Evolutionary conservation across 2,113 vertebrate species (phyloP).

Genomic region (Tor tambroides): DNA sequence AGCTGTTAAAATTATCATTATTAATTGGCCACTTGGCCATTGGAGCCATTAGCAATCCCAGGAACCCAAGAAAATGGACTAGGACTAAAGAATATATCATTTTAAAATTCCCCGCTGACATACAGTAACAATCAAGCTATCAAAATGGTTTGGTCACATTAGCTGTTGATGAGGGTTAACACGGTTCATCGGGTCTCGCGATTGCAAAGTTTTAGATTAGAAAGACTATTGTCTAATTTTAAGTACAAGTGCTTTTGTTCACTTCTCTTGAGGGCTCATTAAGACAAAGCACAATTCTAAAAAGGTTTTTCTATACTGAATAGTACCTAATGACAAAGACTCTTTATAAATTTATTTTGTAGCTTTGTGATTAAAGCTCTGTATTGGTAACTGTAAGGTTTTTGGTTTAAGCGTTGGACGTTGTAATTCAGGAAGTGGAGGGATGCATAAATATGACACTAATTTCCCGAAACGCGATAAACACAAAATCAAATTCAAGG

Average conservation of each 20-base stretch:
- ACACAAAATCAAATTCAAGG: too few relatives aligned
- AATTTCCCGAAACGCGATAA: too few relatives aligned
- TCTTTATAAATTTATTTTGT: too few relatives aligned
- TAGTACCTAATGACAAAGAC: too few relatives aligned
- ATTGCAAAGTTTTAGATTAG: not conserved
- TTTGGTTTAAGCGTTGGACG: too few relatives aligned
- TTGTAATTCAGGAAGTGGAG: too few relatives aligned
- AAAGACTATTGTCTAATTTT: not conserved
- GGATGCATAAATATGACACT: too few relatives aligned
- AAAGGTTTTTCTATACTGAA: too few relatives aligned
- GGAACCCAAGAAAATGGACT: not conserved
- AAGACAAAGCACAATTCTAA: not conserved
- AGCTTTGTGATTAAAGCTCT: too few relatives aligned
- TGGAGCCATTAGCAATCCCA: not conserved
- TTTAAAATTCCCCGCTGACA: not conserved
- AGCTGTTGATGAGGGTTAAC: slow-evolving; percentile 1
- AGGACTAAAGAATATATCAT: not conserved
- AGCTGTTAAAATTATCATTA: not conserved
- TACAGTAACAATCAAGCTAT: too few relatives aligned
- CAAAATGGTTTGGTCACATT: not conserved
- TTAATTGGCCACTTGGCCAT: slow-evolving; percentile 11
- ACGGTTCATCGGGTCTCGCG: not conserved
- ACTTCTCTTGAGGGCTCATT: not conserved
- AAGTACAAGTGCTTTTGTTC: slow-evolving; percentile 5
- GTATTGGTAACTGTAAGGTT: too few relatives aligned